Base-by-base conservation (phyloP, 23 tunicate genomes). In the Oikopleura albicans region DNA sequence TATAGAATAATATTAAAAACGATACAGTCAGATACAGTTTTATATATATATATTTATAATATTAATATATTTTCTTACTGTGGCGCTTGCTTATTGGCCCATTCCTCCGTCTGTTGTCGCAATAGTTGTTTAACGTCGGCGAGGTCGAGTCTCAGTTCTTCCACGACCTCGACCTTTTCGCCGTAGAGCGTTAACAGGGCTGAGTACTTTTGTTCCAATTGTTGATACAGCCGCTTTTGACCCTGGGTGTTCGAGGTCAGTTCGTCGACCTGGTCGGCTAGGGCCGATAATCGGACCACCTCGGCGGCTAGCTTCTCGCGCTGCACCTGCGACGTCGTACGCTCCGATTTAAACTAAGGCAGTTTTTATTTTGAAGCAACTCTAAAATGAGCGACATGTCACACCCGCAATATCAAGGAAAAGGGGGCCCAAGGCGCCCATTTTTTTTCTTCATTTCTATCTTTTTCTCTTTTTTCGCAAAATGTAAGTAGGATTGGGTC, bases 181-280 rank as follows among this genome's bases (percentile, higher is more conserved):
- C 79, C 79, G 37, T 71, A 71, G 37, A 71, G 79, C 31, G 79
- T 71, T 37, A 71, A 71, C 35, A 71, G 79, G 33, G 79, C 79
- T 37, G 79, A 16, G 79, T 71, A 31, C 37, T 71, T 71, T 29
- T 71, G 27, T 4, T 71, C 79, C 36, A 71, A 31, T 37, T 71
- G 34, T 34, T 12, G 4, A 2, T 2, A 2, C 36, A 2, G 2
- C 4, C 37, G 33, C 33, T 31, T 27, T 2, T 27, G 37, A 16
- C 4, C 36, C 37, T 16, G 2, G 37, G 28, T 71, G 33, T 22
- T 16, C 36, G 37, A 2, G 37, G 28, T 71, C 4, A 71, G 35
- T 37, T 71, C 79, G 36, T 71, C 79, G 33, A 71, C 35, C 31
- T 71, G 27, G 37, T 71, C 79, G 33, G 79, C 79, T 12, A 71